Conservation (phyloP, 2,888 invertebrate species). For the Biston betularia region DNA sequence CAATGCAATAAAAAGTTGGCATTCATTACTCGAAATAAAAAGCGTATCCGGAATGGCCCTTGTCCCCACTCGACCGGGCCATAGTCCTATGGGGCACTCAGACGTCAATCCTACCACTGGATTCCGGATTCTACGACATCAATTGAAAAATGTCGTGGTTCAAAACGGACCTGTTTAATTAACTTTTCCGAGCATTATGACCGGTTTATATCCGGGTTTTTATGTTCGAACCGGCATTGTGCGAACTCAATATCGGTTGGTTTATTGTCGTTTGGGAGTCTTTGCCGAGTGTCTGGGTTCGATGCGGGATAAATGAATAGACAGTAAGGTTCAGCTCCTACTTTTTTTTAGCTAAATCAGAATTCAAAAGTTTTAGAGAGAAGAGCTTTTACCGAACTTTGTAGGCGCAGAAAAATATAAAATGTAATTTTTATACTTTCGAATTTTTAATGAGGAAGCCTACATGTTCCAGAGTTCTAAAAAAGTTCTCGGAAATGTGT, state of each 20-base stretch:
- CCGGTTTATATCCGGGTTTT: constrained; percentile 71
- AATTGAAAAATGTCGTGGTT: constrained; percentile 70
- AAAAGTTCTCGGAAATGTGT: too few relatives aligned
- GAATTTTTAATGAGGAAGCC: too few relatives aligned
- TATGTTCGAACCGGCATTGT: constrained; percentile 71
- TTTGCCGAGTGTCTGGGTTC: constrained; percentile 59
- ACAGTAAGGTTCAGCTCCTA: constrained; percentile 6
- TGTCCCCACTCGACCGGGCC: constrained; percentile 15
- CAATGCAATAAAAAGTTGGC: constrained; percentile 37
- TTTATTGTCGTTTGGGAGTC: constrained; percentile 67
- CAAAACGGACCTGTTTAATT: constrained; percentile 74
- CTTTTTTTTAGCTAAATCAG: not conserved
- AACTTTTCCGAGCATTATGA: constrained; percentile 73
- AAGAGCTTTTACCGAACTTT: too few relatives aligned
- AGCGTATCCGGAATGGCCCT: constrained; percentile 30
- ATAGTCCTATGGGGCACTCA: constrained; percentile 28
- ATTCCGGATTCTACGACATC: constrained; percentile 48
- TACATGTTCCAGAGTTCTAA: too few relatives aligned
- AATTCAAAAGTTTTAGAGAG: not conserved
- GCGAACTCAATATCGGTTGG: constrained; percentile 75
- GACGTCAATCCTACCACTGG: constrained; percentile 47
- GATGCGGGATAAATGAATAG: constrained; percentile 7
- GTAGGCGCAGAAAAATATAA: not conserved
- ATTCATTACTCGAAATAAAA: constrained; percentile 39
- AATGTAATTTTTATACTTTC: not conserved